Base-by-base conservation (phyloP, 2,888 invertebrate species). In the Drosophila paucipuncta region DNA sequence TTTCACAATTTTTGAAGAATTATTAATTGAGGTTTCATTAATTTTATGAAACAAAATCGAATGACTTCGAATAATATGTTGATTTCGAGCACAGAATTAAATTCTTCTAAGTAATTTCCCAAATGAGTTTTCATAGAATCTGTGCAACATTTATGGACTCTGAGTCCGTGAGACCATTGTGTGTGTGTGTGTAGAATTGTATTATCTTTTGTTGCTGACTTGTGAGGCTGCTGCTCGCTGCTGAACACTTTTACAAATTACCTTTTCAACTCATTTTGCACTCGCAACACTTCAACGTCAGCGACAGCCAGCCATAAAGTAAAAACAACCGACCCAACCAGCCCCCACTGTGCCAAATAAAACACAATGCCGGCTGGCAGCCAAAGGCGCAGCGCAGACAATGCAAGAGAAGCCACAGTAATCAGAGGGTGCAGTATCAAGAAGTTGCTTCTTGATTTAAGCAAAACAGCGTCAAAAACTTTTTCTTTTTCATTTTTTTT, bases 211-310 rank as follows among this genome's bases (percentile, higher is more conserved):
- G 54, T 39, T 54, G 39, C 22, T 55, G 25, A 30, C 30, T 64
- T 50, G 30, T 33, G 49, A 35, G 50, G 52, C 28, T 41, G 67
- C 57, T 31, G 66, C 67, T 22, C 37, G 60, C 39, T 59, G 53
- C 39, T 73, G 62, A 30, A 58, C 72, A 60, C 81, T 81, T 82
- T 77, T 80, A 83, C 80, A 82, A 82, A 82, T 82, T 82, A 82
- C 82, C 83, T 82, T 80, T 82, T 82, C 82, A 76, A 73, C 78
- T 78, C 78, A 79, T 71, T 82, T 82, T 73, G 79, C 78, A 52
- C 61, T 76, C 54, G 65, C 74, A 73, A 75, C 76, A 68, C 70
- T 78, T 68, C 77, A 75, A 68, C 75, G 74, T 78, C 78, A 76
- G 63, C 55, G 59, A 43, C 73, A 61, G 62, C 4, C 58, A 58